phyloP scores from a whole-genome alignment of 2,113 vertebrate species.

The Mesocricetus auratus region DNA sequence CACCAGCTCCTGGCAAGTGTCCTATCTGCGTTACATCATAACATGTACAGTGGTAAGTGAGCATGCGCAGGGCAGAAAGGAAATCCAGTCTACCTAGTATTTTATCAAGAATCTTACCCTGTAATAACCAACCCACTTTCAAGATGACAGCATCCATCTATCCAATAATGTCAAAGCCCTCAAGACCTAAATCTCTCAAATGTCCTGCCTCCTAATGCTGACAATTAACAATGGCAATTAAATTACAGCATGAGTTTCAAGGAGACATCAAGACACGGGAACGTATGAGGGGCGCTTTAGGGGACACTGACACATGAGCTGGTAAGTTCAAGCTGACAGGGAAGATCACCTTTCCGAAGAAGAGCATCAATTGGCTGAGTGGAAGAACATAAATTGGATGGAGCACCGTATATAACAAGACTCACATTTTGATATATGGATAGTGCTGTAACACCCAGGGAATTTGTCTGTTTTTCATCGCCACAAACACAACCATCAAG shows the following conservation, averaged over 20 bases:
- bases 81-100: not conserved
- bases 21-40: not conserved
- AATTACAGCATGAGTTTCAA: not conserved
- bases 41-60: not conserved
- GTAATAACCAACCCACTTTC: not conserved
- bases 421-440: not conserved
- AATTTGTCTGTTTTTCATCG: conserved; percentile 26
- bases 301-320: not conserved
- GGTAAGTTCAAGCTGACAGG: not conserved
- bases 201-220: not conserved
- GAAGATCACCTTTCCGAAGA: not conserved
- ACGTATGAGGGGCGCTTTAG: not conserved
- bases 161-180: not conserved
- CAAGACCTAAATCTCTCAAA: not conserved
- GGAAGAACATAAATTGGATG: too few relatives aligned
- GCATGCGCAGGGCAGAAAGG: not conserved
- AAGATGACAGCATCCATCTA: not conserved
- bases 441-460: not conserved
- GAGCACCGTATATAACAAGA: not conserved
- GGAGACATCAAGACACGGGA: not conserved
- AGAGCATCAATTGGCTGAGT: not conserved
- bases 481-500: conserved; percentile 22
- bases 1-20: too few relatives aligned
- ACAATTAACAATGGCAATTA: not conserved
- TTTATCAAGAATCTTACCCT: not conserved